Base-by-base conservation (phyloP, 2,888 invertebrate genomes). In the Acanthopleura granulata region DNA sequence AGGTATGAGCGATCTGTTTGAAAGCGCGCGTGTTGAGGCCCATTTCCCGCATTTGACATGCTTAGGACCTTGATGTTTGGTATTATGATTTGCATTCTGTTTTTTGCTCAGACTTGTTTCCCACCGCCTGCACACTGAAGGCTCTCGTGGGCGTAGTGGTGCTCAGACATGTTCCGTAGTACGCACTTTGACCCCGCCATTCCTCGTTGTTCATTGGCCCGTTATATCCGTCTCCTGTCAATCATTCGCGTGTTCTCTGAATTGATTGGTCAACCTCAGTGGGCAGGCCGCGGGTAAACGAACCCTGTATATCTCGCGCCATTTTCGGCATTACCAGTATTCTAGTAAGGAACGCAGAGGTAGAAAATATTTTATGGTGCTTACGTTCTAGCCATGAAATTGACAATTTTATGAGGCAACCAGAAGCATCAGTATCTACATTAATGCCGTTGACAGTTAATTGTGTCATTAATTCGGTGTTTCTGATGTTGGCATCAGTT, bases 241-340 rank as follows among this genome's bases (percentile, higher is more conserved):
- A 66, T 66, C 66, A 66, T 22, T 22, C 66, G 1, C 12, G 16
- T 6, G 1, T 18, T 14, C 66, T 22, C 66, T 3, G 6, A 3
- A 6, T 27, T 66, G 25, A 66, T 66, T 66, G 66, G 66, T 27
- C 29, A 27, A 66, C 4, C 16, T 1, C 25, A 16, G 16, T 27
- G 66, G 25, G 25, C 66, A 22, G 66, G 29, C 66, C 66, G 66
- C 66, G 66, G 66, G 66, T 22, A 66, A 66, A 66, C 25, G 66
- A 15, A 66, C 66, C 16, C 66, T 27, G 22, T 16, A 27, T 27
- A 66, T 66, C 66, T 66, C 66, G 66, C 66, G 66, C 66, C 66
- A 66, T 66, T 66, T 66, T 27, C 29, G 29, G 22, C 66, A 66
- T 22, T 27, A 6, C 22, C 22, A 27, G 66, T 66, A 66, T 22